A percentile compares a stretch with the other conserved stretches of the same genome.
These are phyloP conservation scores for Eristalis pertinax DNA, from an alignment of 2,888 invertebrate genomes.

Conservation along the genomic window DNA sequence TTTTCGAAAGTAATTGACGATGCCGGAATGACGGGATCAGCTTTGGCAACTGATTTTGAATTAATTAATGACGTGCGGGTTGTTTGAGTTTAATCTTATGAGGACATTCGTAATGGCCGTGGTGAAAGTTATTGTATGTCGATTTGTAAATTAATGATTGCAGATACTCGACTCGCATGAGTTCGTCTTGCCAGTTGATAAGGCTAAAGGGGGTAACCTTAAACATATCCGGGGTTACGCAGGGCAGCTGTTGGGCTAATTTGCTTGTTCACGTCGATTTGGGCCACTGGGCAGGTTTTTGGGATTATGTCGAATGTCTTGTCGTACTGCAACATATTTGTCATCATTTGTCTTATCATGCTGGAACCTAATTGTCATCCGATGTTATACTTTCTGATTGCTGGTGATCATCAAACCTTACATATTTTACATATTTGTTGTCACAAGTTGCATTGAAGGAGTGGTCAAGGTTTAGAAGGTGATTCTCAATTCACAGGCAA, in stretches of 20 bases:
- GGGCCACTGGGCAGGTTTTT: no score
- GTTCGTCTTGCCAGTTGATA: slow-evolving; percentile 14
- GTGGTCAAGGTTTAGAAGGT: no score
- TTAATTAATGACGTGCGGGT: slow-evolving; percentile 51
- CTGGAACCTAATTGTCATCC: no score
- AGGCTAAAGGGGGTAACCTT: not conserved
- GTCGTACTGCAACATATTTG: no score
- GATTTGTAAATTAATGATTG: slow-evolving; percentile 53
- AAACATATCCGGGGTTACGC: not conserved
- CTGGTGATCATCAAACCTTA: no score
- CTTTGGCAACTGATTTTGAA: slow-evolving; percentile 15
- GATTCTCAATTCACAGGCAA: no score
- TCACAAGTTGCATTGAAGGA: no score
- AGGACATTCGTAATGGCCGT: slow-evolving; percentile 43
- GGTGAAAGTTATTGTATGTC: slow-evolving; percentile 48
- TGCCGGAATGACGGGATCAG: slow-evolving; percentile 10
- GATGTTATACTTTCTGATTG: no score
- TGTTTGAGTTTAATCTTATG: slow-evolving; percentile 45
- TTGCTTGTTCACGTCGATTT: no score
- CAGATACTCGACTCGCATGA: slow-evolving; percentile 1
- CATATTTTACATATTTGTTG: no score
- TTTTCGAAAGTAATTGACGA: slow-evolving; percentile 36
- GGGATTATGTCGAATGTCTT: no score
- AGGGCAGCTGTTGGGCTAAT: not conserved
- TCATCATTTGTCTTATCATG: no score